Evolutionary conservation across 2,113 vertebrate species (phyloP).

Genomic region (Desmodus rotundus): DNA sequence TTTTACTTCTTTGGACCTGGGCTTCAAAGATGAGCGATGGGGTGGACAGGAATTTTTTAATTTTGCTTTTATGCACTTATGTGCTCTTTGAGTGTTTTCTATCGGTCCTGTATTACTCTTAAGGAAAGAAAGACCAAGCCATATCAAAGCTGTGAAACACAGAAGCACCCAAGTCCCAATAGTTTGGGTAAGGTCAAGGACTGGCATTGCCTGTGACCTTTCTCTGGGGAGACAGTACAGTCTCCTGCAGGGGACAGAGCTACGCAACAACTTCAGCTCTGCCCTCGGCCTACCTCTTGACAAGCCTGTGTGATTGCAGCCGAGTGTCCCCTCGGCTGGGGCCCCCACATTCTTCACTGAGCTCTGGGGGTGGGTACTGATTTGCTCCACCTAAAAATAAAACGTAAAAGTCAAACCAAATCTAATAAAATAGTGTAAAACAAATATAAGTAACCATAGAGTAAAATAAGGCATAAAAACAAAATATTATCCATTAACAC

Average conservation of each 20-base stretch:
- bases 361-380: slow-evolving; percentile 79
- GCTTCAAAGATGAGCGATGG: not conserved
- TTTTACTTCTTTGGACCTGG: not conserved
- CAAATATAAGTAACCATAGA: not conserved
- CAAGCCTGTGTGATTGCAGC: not conserved
- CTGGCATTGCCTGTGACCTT: not conserved
- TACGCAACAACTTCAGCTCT: not conserved
- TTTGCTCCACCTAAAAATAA: slow-evolving; percentile 81
- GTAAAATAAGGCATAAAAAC: not conserved
- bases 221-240: not conserved
- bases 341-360: slow-evolving; percentile 79
- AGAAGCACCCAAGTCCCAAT: not conserved
- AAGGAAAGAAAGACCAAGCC: not conserved
- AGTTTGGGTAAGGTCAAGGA: not conserved
- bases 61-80: not conserved
- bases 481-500: not conserved
- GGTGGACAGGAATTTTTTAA: not conserved
- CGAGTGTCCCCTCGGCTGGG: slow-evolving; percentile 64
- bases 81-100: not conserved
- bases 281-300: not conserved
- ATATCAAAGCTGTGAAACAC: not conserved
- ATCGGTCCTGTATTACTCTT: not conserved
- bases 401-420: not conserved
- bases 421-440: not conserved
- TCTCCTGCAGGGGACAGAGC: too few relatives aligned